Conservation (phyloP, 2,888 invertebrate species). For the Digitonthophagus gazella region DNA sequence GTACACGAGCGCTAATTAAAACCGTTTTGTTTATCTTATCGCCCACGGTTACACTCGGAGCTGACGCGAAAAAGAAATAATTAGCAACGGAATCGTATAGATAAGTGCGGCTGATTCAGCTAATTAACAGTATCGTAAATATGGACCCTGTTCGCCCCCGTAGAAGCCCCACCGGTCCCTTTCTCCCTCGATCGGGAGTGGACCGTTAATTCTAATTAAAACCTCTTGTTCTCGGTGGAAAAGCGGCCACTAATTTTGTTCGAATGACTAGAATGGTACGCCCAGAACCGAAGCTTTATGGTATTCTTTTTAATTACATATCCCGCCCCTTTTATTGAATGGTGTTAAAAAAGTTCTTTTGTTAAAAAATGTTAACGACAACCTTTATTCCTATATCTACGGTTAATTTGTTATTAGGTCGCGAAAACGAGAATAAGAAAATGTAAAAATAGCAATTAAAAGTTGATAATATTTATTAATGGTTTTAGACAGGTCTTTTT, state of each 20-base stretch:
- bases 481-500: no score
- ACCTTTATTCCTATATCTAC: no score
- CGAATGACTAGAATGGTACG: not conserved
- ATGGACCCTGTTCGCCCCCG: slow-evolving; percentile 7
- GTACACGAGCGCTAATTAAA: slow-evolving; percentile 11
- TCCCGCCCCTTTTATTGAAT: no score
- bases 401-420: no score
- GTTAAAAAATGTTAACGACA: no score
- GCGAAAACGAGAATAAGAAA: no score
- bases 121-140: slow-evolving; percentile 18
- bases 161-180: not conserved
- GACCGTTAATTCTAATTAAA: slow-evolving; percentile 17
- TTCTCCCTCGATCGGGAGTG: not conserved
- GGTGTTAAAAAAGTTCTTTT: no score
- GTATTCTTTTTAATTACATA: not conserved
- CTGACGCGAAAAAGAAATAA: slow-evolving; percentile 13
- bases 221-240: slow-evolving; percentile 15
- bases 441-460: no score
- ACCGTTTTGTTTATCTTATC: slow-evolving; percentile 16
- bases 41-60: slow-evolving; percentile 4
- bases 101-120: slow-evolving; percentile 14
- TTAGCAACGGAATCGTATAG: slow-evolving; percentile 15
- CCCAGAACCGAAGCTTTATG: not conserved
- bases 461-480: no score
- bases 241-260: slow-evolving; percentile 14